Evolutionary conservation across 2,113 vertebrate species (phyloP), one percentile per base, ranked within the genome.

Genomic region (Sander lucioperca): DNA sequence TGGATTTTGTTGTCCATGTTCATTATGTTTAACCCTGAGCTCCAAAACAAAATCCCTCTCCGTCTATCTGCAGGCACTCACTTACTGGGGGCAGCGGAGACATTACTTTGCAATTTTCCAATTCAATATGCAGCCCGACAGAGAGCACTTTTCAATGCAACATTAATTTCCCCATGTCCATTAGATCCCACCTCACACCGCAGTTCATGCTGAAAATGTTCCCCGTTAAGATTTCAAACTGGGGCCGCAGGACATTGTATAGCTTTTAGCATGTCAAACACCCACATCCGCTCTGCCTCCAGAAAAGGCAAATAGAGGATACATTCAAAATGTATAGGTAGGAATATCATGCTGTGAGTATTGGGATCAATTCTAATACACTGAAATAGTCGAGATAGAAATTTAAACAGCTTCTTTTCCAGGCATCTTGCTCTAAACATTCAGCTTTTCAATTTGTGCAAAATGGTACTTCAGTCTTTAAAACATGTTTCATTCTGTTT

Each of bases 121-220:
- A 89, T 93, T 89, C 64, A 89, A 90, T 87, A 74, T 83, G 61
- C 64, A 63, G 50, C 80, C 85, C 82, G 79, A 85, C 83, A 82
- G 74, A 93, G 84, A 90, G 80, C 86, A 80, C 74, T 86, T 84
- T 81, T 92, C 69, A 90, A 67, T 84, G 88, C 76, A 91, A 73
- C 81, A 80, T 84, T 89, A 80, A 91, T 93, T 93, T 93, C 88
- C 86, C 89, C 54, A 6, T 80, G 83, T 85, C 88, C 88, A 92
- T 93, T 90, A 89, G 81, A 72, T 84, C 47, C 84, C 85, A 88
- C 48, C 75, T 79, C 77, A 76, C 72, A 65, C 67, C 68, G 57
- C 71, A 89, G 79, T 66, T 82, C 78, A 90, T 59, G 51, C 69
- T 79, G 74, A 77, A 88, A 86, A 83, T 70, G 80, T 72, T 88